Base-by-base conservation (phyloP, 2,888 invertebrate species). In the Hirtodrosophila histrioides region DNA sequence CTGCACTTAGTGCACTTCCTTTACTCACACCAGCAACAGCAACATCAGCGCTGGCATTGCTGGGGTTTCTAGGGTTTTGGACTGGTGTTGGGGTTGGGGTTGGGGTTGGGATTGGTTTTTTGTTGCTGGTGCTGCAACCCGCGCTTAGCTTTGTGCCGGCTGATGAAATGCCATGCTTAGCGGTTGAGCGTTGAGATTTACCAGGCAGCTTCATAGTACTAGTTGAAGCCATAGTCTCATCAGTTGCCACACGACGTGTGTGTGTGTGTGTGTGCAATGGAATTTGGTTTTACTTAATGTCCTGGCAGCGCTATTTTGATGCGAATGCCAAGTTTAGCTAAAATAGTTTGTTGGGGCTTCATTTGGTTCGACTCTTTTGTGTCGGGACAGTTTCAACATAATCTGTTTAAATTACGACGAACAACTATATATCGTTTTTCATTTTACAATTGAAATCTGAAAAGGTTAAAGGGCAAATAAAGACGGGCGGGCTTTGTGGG, bases 151-250 rank as follows among this genome's bases (percentile, higher is more conserved):
- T 73, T 65, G 37, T 46, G 63, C 27, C 53, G 48, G 69, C 83
- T 85, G 86, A 86, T 86, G 86, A 85, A 87, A 87, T 75, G 85
- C 78, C 76, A 76, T 76, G 81, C 86, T 87, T 85, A 82, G 88
- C 80, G 86, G 88, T 86, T 70, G 66, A 83, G 81, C 69, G 63
- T 69, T 65, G 84, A 75, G 84, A 86, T 83, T 86, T 83, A 68
- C 57, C 65, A 56, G 45, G 35, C 44, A 61, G 35, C 27, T 57
- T 53, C 29, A 27, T 51, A 46, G 24, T 17, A 51, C 37, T 36
- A 51, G 53, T 36, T 54, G 64, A 68, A 68, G 57, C 67, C 58
- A 41, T 63, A 69, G 61, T 66, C 63, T 46, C 61, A 76, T 66
- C 76, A 63, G 40, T 46, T 27, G 53, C 70, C 64, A 50, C 57